Evolutionary conservation across 2,797 vertebrate species (phyloP), one percentile per base, ranked within the genome.

Genomic region (Trachops cirrhosus): DNA sequence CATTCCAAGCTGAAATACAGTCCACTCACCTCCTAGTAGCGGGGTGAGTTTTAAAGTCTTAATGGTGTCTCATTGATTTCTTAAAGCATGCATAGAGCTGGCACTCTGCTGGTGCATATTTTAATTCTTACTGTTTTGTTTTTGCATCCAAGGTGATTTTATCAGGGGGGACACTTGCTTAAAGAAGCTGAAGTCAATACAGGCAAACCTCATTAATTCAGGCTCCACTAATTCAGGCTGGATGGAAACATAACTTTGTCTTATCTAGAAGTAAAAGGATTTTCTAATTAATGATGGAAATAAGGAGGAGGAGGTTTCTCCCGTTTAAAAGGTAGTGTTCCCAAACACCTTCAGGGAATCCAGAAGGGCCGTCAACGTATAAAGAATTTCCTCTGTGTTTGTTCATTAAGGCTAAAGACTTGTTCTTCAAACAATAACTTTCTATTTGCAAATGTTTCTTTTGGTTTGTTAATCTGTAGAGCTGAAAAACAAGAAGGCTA

Each of bases 31-130:
- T 92, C n/a, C 46, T 85, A 22, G 46, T 96, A 87, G 68, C 1
- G 16, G 77, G 70, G 52, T 37, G 50, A 89, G 94, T 96, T 93
- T 96, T 96, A 93, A 94, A 94, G 62, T 67, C 83, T 71, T 94
- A 77, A 50, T 93, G 93, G 86, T 83, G 29, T 84, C 52, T 95
- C 73, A 96, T 93, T 86, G 89, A 96, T 96, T 96, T 97, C 86
- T 73, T 84, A 71, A 93, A 73, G 59, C 80, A 26, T 86, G 18
- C 57, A 84, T 26, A 52, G 52, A 95, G 70, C 26, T 50, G 74
- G n/a, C 3, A 3, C 29, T 84, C 39, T 48, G 89, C 84, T 68
- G 21, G 73, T 86, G 70, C 80, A 85, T 92, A 91, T 97, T 97
- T 96, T 91, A 93, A 95, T 85, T 91, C 83, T 95, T 94, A 77